Conservation (phyloP, 2,888 invertebrate genomes). For the Sesamia inferens region DNA sequence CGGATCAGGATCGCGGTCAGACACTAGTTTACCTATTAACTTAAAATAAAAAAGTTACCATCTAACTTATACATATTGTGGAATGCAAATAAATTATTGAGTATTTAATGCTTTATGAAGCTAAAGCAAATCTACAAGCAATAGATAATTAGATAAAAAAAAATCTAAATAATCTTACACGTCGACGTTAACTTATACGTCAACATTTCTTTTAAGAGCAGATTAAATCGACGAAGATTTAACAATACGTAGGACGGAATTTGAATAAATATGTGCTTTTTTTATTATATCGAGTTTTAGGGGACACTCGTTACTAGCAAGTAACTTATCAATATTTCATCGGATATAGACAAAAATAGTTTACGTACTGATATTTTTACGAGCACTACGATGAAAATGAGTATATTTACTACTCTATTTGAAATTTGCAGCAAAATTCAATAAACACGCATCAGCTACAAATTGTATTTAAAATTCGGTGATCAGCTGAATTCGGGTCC, state of each 20-base stretch:
- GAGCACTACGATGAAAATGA: conserved; percentile 30
- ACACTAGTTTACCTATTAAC: no score
- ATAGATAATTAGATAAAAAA: not conserved
- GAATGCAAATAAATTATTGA: no score
- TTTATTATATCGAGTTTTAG: not conserved
- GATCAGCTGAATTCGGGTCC: conserved; percentile 26
- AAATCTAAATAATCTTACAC: not conserved
- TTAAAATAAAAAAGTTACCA: no score
- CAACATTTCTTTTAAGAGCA: not conserved
- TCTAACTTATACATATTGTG: no score
- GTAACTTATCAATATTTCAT: conserved; percentile 45
- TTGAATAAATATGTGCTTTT: not conserved
- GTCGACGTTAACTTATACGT: no score
- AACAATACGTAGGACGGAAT: not conserved
- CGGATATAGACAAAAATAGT: conserved; percentile 42
- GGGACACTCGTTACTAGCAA: conserved; percentile 7
- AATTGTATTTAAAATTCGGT: conserved; percentile 33
- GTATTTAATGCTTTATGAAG: not conserved
- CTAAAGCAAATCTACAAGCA: not conserved
- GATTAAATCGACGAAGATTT: not conserved
- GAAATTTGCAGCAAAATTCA: conserved; percentile 40
- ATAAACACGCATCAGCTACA: conserved; percentile 17
- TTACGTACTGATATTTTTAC: conserved; percentile 42
- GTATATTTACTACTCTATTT: conserved; percentile 35
- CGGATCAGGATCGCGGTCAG: no score